phyloP scores from a whole-genome alignment of 2,888 invertebrate species.

The Operophtera brumata region DNA sequence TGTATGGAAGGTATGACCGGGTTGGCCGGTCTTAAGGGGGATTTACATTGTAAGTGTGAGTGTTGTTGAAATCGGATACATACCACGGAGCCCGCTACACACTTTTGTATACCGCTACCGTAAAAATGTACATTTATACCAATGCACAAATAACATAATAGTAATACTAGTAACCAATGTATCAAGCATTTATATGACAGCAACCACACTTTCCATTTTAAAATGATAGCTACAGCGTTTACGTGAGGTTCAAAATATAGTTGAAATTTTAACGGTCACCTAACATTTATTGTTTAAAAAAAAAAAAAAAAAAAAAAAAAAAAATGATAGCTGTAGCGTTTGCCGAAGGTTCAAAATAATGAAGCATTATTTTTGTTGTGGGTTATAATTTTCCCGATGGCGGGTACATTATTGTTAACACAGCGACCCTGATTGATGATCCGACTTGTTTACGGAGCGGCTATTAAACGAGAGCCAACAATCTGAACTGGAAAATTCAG shows the following conservation, averaged over 20 bases:
- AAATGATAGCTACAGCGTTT: not conserved
- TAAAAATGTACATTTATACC: too few species aligned
- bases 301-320: not conserved
- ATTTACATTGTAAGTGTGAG: too few species aligned
- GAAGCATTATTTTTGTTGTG: not conserved
- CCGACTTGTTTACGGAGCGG: slow-evolving; percentile 37
- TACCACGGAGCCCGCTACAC: too few species aligned
- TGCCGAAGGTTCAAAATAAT: not conserved
- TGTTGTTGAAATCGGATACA: too few species aligned
- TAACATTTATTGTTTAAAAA: too few species aligned
- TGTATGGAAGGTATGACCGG: too few species aligned
- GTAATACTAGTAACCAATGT: too few species aligned
- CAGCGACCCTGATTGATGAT: slow-evolving; percentile 41
- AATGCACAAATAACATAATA: too few species aligned
- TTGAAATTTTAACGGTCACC: not conserved
- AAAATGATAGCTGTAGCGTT: not conserved
- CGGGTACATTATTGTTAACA: slow-evolving; percentile 32
- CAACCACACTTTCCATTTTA: not conserved
- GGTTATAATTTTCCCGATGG: slow-evolving; percentile 15
- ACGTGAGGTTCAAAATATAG: not conserved
- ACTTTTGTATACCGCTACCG: too few species aligned
- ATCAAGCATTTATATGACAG: not conserved
- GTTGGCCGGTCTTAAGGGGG: too few species aligned
- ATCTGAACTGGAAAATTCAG: slow-evolving; percentile 12
- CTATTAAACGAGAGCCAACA: slow-evolving; percentile 19